Evolutionary conservation across 2,888 invertebrate species (phyloP).

Genomic region (Spatulosminthurus flaviceps): DNA sequence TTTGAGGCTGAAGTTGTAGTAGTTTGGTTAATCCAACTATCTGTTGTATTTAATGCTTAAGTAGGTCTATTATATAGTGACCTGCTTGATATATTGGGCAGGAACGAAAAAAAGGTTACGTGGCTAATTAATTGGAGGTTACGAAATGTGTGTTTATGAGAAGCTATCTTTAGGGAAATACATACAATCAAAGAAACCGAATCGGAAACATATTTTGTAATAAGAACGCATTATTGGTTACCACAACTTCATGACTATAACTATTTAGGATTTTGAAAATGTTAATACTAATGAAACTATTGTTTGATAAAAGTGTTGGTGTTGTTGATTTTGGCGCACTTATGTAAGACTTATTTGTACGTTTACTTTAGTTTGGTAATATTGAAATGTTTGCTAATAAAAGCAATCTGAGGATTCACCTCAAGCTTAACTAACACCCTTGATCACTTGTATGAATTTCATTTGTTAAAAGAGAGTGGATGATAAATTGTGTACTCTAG

Average conservation of each 20-base stretch:
- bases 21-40: background rate
- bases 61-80: background rate
- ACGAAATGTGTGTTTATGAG: background rate
- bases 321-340: background rate
- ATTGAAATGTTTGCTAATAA: slow-evolving; percentile 1
- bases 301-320: background rate
- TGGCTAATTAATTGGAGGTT: background rate
- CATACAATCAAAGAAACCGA: background rate
- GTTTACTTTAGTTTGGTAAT: slow-evolving; percentile 9
- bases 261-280: background rate
- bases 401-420: background rate
- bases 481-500: background rate
- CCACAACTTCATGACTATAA: background rate
- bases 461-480: background rate
- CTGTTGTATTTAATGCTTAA: background rate
- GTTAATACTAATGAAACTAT: background rate
- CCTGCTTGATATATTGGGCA: background rate
- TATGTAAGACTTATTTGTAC: slow-evolving; percentile 11
- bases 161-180: background rate
- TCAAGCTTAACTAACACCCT: background rate
- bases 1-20: background rate
- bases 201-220: background rate
- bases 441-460: background rate
- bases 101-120: background rate
- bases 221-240: background rate